Base-by-base conservation (phyloP, 2,113 vertebrate species). In the Lagenorhynchus albirostris region DNA sequence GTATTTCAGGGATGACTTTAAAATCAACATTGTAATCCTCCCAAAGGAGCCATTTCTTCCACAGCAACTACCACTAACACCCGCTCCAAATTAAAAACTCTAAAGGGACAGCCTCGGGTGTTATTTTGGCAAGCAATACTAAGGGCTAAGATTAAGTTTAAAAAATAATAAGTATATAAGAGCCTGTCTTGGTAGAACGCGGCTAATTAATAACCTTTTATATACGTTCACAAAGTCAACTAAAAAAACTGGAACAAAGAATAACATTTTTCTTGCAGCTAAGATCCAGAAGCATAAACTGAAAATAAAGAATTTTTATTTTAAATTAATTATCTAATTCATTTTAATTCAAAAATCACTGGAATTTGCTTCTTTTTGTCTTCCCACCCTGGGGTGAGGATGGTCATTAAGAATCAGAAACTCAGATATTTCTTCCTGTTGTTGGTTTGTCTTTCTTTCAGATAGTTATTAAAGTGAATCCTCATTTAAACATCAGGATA, bases 1-100 rank as follows among this genome's bases (percentile, higher is more conserved):
- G 71, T 79, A 91, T 94, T 91, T 98, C 89, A 95, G 79, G 26
- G 68, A 92, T 93, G 91, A 94, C 86, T 95, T 96, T 65, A 87
- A 26, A 86, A 58, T 60, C 68, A 93, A 89, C 74, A 93, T 15
- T 11, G 73, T 95, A 79, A 97, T 79, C 29, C 47, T 97, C 96
- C 96, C 97, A 74, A 83, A 92, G 95, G 89, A 96, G 41, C 7
- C 21, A 33, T 89, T 91, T 91, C 53, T 73, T 85, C 70, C 86
- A 55, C 2, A 73, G 25, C 17, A 53, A 73, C 92, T 25, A 50
- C 70, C 6, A 8, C 70, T 58, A 95, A 92, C 65, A 73, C 58
- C 84, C 12, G 0, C 85, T 89, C 91, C 80, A 85, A 86, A 83
- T 70, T 33, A 73, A 93, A 82, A 96, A 93, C 36, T 53, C 79